Evolutionary conservation across 92 coral and sea anemone genomes (phyloP), one percentile per base, ranked within the genome.

Genomic region (Palythoa caribaeorum): DNA sequence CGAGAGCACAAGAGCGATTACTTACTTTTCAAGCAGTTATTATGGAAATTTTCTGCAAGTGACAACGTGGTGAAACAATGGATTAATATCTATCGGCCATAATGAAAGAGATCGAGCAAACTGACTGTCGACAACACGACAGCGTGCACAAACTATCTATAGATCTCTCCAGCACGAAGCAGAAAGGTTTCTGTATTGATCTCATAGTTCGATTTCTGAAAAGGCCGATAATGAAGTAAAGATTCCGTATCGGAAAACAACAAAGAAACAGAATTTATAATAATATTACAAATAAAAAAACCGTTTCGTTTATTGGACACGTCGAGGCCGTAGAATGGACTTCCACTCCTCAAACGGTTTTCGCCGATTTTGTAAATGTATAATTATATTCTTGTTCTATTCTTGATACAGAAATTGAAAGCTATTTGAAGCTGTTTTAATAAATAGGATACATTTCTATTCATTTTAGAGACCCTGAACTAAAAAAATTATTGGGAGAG

Each of bases 31-130:
- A 48, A 21, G 20, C 86, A 65, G 57, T 81, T 81, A 65, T 81
- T 81, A 81, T 81, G 86, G 37, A 81, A 81, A 81, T 81, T 81
- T 81, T 81, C 76, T 81, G 75, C 76, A 16, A 36, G 21, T 60
- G 48, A 76, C 86, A 81, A 81, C 86, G 86, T 81, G 86, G 75
- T 66, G 55, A 35, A 81, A 81, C 86, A 81, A 81, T 81, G 59
- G 66, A 36, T 12, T 6, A 81, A 66, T 52, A 68, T 76, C 75
- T 9, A 81, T 44, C 14, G n/a, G 59, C 38, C 68, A 81, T 57
- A 81, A 81, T 80, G 9, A 62, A 19, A 65, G 54, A 38, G 39
- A 20, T 28, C 28, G 17, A 65, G 38, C 9, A 62, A 62, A 62
- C 20, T 66, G 52, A 19, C 51, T 2, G 53, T 37, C 19, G 38